phyloP scores from a whole-genome alignment of 2,888 invertebrate genomes.

The Crepidodera aurea region DNA sequence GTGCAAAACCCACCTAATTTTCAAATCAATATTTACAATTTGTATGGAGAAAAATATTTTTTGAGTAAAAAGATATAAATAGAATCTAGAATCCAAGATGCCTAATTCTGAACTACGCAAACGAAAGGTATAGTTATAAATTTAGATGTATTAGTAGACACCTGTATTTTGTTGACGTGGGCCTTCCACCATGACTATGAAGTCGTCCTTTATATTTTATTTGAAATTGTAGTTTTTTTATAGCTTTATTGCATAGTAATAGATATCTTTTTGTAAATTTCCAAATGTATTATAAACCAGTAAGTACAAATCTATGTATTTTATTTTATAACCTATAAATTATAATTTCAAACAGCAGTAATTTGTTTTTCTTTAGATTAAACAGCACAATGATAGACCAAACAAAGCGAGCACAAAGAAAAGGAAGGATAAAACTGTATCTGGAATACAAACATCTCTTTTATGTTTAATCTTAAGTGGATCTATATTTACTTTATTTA shows the following conservation, averaged over 20 bases:
- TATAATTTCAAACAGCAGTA: background rate
- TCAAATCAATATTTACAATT: conserved; percentile 20
- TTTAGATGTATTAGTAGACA: conserved; percentile 9
- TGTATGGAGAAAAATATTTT: conserved; percentile 6
- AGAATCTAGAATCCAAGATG: conserved; percentile 36
- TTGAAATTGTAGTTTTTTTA: conserved; percentile 5
- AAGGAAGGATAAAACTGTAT: conserved; percentile 52
- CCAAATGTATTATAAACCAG: conserved; percentile 20
- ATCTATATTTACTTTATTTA: conserved; percentile 56
- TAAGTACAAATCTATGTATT: conserved; percentile 12
- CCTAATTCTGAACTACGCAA: conserved; percentile 50
- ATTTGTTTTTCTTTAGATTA: conserved; percentile 43
- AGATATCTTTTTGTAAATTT: conserved; percentile 23
- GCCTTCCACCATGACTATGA: conserved; percentile 17
- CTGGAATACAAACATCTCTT: conserved; percentile 55
- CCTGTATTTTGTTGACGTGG: conserved; percentile 18
- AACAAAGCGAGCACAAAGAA: conserved; percentile 46
- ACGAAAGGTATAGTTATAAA: conserved; percentile 49
- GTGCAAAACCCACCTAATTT: conserved; percentile 14
- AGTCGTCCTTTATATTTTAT: conserved; percentile 18
- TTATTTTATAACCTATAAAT: conserved; percentile 2
- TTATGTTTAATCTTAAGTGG: conserved; percentile 58
- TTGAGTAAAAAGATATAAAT: conserved; percentile 17
- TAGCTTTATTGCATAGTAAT: conserved; percentile 8
- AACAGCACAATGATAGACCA: conserved; percentile 48